phyloP scores from a whole-genome alignment of 1,140 invertebrate genomes.

The Anastrepha ludens region DNA sequence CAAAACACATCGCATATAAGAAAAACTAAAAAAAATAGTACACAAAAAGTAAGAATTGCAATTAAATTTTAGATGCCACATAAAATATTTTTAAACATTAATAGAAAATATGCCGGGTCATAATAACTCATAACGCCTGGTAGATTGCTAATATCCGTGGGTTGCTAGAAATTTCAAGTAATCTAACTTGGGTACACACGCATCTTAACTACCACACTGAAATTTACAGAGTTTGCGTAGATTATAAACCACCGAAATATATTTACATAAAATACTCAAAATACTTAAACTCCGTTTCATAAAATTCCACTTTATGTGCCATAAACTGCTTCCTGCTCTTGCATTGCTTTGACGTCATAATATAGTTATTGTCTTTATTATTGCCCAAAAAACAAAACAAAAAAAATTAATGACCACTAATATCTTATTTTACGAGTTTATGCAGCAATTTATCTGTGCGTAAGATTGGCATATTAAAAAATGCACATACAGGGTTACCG shows the following conservation, averaged over 20 bases:
- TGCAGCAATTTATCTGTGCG: background rate
- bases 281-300: background rate
- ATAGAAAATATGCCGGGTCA: too few relatives aligned
- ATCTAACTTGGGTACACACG: background rate
- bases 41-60: too few relatives aligned
- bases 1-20: too few relatives aligned
- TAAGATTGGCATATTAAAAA: background rate
- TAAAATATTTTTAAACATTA: too few relatives aligned
- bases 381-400: background rate
- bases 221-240: too few relatives aligned
- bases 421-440: background rate
- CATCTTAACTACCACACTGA: background rate
- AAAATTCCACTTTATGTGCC: background rate
- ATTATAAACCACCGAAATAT: too few relatives aligned
- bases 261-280: background rate
- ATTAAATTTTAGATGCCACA: too few relatives aligned
- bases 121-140: too few relatives aligned
- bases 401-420: slow-evolving; percentile 5
- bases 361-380: background rate
- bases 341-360: background rate
- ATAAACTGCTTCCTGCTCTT: background rate
- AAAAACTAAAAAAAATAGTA: too few relatives aligned
- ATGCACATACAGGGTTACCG: too few relatives aligned
- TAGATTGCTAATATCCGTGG: too few relatives aligned
- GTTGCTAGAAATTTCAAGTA: too few relatives aligned